These are phyloP conservation scores for Crenichthys baileyi DNA, from an alignment of 2,797 vertebrate genomes.

Conservation along the genomic window DNA sequence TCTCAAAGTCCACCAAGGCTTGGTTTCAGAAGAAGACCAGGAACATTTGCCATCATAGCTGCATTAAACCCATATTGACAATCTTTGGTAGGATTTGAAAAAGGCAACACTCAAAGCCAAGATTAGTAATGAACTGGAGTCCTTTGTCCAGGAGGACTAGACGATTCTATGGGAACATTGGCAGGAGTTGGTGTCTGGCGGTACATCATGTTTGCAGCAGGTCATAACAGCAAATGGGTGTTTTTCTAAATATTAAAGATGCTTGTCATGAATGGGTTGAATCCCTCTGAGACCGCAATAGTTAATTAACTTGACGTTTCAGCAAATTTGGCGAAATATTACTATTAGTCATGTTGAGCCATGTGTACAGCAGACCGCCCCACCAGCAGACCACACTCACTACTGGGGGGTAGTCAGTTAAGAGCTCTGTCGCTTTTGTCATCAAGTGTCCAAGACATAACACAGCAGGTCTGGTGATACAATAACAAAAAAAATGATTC, in stretches of 20 bases:
- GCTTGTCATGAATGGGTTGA: not conserved
- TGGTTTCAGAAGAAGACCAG: too few relatives aligned
- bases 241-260: not conserved
- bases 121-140: not conserved
- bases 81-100: too few relatives aligned
- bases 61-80: too few relatives aligned
- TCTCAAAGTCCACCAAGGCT: too few relatives aligned
- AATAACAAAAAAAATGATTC: not conserved
- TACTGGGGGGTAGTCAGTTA: not conserved
- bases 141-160: not conserved
- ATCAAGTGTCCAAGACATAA: not conserved
- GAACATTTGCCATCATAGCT: too few relatives aligned
- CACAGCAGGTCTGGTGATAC: not conserved
- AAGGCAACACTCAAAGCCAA: not conserved
- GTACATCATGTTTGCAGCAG: not conserved
- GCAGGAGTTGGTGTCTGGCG: too few relatives aligned
- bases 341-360: not conserved
- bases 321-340: not conserved
- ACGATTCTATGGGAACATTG: not conserved
- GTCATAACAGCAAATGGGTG: not conserved
- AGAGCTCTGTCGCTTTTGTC: not conserved
- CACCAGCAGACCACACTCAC: not conserved
- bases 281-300: not conserved
- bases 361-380: not conserved
- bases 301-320: not conserved